Base-by-base conservation (phyloP, 1,140 invertebrate genomes). In the Drosophila ogumai region DNA sequence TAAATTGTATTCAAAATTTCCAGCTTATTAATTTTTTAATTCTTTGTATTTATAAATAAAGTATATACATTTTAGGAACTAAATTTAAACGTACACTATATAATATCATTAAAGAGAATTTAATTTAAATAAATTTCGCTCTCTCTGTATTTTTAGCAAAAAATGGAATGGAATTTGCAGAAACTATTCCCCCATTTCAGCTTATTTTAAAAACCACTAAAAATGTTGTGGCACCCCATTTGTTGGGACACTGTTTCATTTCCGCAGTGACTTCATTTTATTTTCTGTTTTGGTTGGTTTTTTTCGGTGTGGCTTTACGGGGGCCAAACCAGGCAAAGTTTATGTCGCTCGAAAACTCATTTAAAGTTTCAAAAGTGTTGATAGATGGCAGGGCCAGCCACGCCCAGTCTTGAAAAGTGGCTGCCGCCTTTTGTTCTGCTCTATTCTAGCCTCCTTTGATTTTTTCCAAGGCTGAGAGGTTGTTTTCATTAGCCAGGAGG, bases 281-380 rank as follows among this genome's bases (percentile, higher is more conserved):
- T 25, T 59, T 75, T 55, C 15, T 46, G 32, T 64, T 68, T 32
- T 31, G 15, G 15, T 10, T 44, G 36, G 15, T 28, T 50, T 73
- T 67, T 68, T 55, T 60, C 32, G 25, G 66, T 67, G 47, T 74
- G 82, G 46, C 38, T 82, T 86, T 86, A 46, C 15, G 63, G 59
- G 59, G 63, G 52, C 63, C 46, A 41, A 71, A 44, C 66, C 38
- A 49, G 67, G 54, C 43, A 65, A 84, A 85, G 61, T 85, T 85
- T 78, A 71, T 50, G 60, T 66, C 64, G 47, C 82, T 69, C 28
- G 71, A 85, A 88, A 88, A 88, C 84, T 88, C 84, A 88, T 88
- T 88, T 88, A 88, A 88, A 88, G 84, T 88, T 88, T 72, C 59
- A 22, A 90, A 88, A 88, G 84, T 90, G 84, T 84, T 88, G 81